phyloP scores from a whole-genome alignment of 1,140 invertebrate species.

The Sminthurides bifidus region DNA sequence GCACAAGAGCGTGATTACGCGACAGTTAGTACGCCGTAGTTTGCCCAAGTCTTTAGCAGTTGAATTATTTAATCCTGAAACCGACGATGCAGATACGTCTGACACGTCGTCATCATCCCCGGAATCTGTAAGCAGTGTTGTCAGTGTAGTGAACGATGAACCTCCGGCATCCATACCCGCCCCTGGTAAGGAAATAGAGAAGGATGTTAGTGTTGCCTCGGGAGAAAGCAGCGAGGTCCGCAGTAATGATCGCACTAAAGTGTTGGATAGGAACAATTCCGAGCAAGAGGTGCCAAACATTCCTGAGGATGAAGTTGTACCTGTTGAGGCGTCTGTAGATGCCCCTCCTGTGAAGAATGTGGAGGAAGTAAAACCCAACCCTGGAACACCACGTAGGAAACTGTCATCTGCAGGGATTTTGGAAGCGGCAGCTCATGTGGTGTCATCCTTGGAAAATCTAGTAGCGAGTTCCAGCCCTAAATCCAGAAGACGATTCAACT shows the following conservation, averaged over 20 bases:
- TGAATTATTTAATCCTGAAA: conserved; percentile 79
- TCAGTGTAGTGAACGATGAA: conserved; percentile 46
- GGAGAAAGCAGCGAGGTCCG: too few relatives aligned
- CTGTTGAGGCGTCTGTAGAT: too few relatives aligned
- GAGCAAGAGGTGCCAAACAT: too few relatives aligned
- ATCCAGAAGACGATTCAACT: conserved; percentile 39
- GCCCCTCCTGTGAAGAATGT: neutral
- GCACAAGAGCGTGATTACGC: conserved; percentile 9
- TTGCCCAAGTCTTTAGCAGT: conserved; percentile 60
- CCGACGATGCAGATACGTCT: conserved; percentile 69
- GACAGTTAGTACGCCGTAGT: conserved; percentile 26
- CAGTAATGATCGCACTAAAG: too few relatives aligned
- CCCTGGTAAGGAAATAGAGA: too few relatives aligned
- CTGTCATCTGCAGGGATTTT: conserved; percentile 36
- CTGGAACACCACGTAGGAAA: neutral
- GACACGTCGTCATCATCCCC: conserved; percentile 75
- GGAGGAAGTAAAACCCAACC: neutral
- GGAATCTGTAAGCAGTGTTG: conserved; percentile 71
- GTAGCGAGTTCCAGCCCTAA: conserved; percentile 47
- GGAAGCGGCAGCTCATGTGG: conserved; percentile 53
- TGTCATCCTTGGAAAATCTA: conserved; percentile 51
- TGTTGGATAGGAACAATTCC: too few relatives aligned
- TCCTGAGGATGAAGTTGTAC: too few relatives aligned
- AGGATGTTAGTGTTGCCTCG: too few relatives aligned
- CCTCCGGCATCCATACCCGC: too few relatives aligned